Evolutionary conservation across 2,888 invertebrate genomes (phyloP), one percentile per base, ranked within the genome.

Genomic region (Spodoptera picta): DNA sequence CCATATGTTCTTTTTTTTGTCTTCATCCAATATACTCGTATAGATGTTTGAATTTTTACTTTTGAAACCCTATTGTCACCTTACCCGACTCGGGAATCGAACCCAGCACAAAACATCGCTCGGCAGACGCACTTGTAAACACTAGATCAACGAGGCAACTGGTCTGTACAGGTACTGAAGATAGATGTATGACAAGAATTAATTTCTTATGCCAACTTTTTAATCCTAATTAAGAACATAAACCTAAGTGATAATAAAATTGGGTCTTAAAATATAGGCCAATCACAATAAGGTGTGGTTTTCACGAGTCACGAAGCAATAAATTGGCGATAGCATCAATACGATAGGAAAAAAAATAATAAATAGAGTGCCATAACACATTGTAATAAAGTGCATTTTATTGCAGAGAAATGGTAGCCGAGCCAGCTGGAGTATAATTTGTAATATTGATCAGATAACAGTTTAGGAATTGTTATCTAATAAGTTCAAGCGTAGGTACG

Each of bases 311-410:
- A 51, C 44, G 53, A 53, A 49, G 11, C 31, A 58, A 27, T 52
- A 58, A 53, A 65, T 65, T 49, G 11, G 23, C 24, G 50, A 71
- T 71, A 71, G 44, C 42, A 49, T 54, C 46, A 71, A 70, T 5
- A 9, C 10, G 49, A 60, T 60, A 71, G 12, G n/a, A 27, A 65
- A 27, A 27, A 56, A 14, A 57, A 65, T 47, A 53, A 10, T 27
- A 27, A 27, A 27, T 27, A 27, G 27, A 12, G 65, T 53, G 53
- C 59, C 43, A n/a, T 55, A 52, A 43, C 55, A 45, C 36, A 60
- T 14, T 49, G 41, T 19, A 44, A 36, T 53, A 43, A 49, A 56
- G 69, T 53, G 55, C 43, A 10, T 44, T 70, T 44, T 49, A 49
- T 31, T 69, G 48, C 52, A 43, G 23, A 53, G 9, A 36, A 11